Conservation (phyloP, 2,888 invertebrate genomes). For the Alentia gelatinosa region DNA sequence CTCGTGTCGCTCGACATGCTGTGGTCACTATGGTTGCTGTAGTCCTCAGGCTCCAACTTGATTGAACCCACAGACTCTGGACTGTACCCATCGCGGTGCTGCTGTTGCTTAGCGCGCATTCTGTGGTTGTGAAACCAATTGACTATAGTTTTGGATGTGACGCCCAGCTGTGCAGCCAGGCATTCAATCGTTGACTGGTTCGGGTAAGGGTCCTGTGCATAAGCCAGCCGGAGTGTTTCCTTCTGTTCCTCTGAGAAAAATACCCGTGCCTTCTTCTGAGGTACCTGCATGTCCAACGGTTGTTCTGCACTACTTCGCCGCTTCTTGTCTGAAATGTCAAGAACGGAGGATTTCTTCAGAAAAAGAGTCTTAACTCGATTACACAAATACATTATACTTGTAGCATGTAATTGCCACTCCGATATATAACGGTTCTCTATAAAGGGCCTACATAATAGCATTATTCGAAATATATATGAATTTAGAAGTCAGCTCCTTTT, state of each 20-base stretch:
- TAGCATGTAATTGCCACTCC: too few relatives aligned
- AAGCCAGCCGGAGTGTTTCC: constrained; percentile 95
- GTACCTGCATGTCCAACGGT: constrained; percentile 51
- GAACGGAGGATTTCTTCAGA: too few relatives aligned
- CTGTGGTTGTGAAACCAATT: constrained; percentile 99
- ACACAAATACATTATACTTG: too few relatives aligned
- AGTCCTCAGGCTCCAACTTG: constrained; percentile 57
- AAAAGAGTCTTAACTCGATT: too few relatives aligned
- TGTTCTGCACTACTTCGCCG: constrained; percentile 59
- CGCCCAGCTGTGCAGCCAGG: constrained; percentile 92
- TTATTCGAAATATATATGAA: too few relatives aligned
- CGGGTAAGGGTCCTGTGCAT: constrained; percentile 97
- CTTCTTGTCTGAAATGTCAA: constrained; percentile 58
- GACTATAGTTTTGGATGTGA: constrained; percentile 97
- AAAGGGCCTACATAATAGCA: too few relatives aligned
- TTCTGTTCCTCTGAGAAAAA: constrained; percentile 99
- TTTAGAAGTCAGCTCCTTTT: too few relatives aligned
- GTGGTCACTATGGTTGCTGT: constrained; percentile 60
- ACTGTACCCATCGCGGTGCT: constrained; percentile 66
- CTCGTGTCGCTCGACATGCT: constrained; percentile 38
- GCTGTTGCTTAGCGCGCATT: constrained; percentile 91
- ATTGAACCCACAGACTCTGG: neutral
- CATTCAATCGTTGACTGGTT: constrained; percentile 97
- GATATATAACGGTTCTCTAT: too few relatives aligned
- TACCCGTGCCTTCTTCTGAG: constrained; percentile 87